These are phyloP conservation scores for Drosophila rellima DNA, from an alignment of 2,888 invertebrate species.

Conservation along the genomic window DNA sequence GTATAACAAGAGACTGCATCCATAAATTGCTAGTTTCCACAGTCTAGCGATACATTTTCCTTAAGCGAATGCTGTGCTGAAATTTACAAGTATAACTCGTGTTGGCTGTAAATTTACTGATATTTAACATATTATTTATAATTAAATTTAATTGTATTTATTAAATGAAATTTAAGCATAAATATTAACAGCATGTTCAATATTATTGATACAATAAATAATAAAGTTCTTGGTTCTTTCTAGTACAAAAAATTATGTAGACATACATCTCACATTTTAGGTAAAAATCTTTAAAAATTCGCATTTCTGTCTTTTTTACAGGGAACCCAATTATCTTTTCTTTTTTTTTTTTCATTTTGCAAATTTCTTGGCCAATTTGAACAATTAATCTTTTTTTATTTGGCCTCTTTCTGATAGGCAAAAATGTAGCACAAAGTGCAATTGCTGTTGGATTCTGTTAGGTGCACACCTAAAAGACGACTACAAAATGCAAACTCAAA, in stretches of 20 bases:
- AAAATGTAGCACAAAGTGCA: conserved; percentile 27
- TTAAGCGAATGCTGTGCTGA: too few relatives aligned
- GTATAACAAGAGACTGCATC: neutral
- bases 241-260: too few relatives aligned
- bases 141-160: too few relatives aligned
- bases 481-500: conserved; percentile 27
- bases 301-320: neutral
- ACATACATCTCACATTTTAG: neutral
- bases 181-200: too few relatives aligned
- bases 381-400: too few relatives aligned
- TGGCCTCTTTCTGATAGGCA: neutral
- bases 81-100: too few relatives aligned
- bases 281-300: neutral
- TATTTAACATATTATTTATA: too few relatives aligned
- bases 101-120: too few relatives aligned
- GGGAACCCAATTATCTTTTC: neutral
- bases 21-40: neutral
- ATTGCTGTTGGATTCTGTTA: conserved; percentile 4
- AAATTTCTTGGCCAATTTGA: neutral
- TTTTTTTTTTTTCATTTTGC: neutral
- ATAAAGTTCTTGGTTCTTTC: too few relatives aligned
- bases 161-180: too few relatives aligned
- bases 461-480: conserved; percentile 42
- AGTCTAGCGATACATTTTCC: too few relatives aligned
- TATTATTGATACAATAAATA: too few relatives aligned